Evolutionary conservation across 2,797 vertebrate genomes (phyloP).

Genomic region (Podarcis lilfordi): DNA sequence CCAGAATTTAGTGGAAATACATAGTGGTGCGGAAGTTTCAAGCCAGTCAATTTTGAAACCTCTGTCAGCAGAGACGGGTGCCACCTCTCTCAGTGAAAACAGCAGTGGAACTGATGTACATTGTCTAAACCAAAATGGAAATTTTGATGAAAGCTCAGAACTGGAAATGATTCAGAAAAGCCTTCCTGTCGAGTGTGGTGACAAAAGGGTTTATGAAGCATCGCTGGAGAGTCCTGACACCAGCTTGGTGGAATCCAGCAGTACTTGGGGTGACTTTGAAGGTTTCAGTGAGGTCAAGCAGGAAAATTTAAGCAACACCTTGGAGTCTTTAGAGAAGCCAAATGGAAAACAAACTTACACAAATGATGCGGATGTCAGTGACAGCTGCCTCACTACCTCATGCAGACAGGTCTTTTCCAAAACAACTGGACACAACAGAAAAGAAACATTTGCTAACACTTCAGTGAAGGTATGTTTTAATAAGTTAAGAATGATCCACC

Average conservation of each 20-base stretch:
- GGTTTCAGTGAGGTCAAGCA: constrained; percentile 66
- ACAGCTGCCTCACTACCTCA: accelerated
- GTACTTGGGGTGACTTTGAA: constrained; percentile 78
- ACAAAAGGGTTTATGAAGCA: background rate
- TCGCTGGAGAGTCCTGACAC: constrained; percentile 6
- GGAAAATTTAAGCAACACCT: constrained; percentile 11
- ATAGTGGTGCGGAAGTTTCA: background rate
- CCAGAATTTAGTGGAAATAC: constrained; percentile 5
- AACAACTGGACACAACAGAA: background rate
- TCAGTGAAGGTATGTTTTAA: constrained; percentile 55
- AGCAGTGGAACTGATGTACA: background rate
- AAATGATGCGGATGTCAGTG: accelerated
- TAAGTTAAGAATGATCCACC: background rate
- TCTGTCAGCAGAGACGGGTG: background rate
- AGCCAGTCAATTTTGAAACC: background rate
- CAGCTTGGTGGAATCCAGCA: constrained; percentile 36
- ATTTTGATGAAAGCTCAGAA: constrained; percentile 16
- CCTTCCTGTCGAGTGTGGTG: accelerated
- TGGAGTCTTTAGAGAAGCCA: constrained; percentile 31
- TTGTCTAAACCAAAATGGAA: constrained; percentile 5
- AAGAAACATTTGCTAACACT: background rate
- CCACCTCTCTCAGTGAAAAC: accelerated
- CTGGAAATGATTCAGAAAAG: constrained; percentile 18
- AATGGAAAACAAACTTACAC: background rate
- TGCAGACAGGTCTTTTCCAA: background rate